Percentiles rank a stretch among this genome's conserved stretches.
phyloP scores from a whole-genome alignment of 2,797 vertebrate genomes.

The Lacerta bilineata region DNA sequence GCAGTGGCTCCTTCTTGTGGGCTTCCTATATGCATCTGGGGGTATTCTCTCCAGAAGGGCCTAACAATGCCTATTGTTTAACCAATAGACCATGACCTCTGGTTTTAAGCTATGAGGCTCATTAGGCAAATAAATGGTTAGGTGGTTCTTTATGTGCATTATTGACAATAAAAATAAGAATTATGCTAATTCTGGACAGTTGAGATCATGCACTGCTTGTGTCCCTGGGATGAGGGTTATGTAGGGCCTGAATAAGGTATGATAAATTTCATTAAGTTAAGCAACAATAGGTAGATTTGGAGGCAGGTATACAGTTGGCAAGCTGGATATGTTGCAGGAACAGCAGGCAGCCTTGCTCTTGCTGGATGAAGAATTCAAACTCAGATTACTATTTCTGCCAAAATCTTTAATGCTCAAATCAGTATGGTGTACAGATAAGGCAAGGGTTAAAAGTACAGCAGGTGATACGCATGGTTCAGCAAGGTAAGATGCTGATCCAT shows the following conservation, averaged over 20 bases:
- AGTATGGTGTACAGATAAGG: too few species aligned
- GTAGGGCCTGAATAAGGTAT: neutral
- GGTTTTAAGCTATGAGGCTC: conserved; percentile 42
- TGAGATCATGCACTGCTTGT: neutral
- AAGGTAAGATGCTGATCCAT: too few species aligned
- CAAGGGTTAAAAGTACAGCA: too few species aligned
- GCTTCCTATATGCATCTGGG: too few species aligned
- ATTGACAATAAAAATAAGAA: conserved; percentile 21
- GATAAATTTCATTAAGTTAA: neutral
- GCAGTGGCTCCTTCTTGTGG: too few species aligned
- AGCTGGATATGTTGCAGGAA: neutral
- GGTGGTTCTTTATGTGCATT: conserved; percentile 30
- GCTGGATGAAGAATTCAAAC: too few species aligned
- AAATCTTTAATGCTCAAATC: too few species aligned
- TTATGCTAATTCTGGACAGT: conserved; percentile 22
- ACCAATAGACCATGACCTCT: conserved; percentile 26
- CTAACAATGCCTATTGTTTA: conserved; percentile 35
- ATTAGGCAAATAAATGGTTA: conserved; percentile 45
- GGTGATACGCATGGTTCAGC: too few species aligned
- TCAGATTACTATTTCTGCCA: too few species aligned
- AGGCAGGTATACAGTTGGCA: neutral
- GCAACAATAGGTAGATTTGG: neutral
- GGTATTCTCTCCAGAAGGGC: conserved; percentile 25
- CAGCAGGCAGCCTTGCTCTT: too few species aligned
- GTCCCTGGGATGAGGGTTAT: neutral